Conservation (phyloP, 2,113 vertebrate genomes). For the Formicarius rufipectus region DNA sequence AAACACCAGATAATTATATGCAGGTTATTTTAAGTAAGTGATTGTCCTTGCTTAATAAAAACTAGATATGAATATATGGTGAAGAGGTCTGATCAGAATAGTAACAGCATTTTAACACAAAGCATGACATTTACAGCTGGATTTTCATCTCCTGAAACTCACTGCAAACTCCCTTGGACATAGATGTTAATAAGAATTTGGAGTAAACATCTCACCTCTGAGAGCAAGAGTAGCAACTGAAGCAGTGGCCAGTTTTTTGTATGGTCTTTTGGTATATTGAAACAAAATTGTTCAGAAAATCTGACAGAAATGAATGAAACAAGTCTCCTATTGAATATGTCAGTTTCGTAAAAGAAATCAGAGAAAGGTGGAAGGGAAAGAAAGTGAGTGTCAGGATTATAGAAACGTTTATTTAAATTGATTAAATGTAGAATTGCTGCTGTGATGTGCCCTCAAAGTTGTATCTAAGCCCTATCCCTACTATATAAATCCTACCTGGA, state of each 20-base stretch:
- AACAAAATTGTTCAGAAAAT: background rate
- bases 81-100: background rate
- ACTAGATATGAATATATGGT: background rate
- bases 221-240: background rate
- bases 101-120: background rate
- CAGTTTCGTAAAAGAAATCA: background rate
- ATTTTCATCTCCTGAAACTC: background rate
- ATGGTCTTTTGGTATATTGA: background rate
- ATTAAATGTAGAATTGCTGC: background rate
- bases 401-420: background rate
- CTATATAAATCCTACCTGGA: background rate
- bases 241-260: background rate
- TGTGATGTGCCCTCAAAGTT: background rate
- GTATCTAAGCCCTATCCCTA: background rate
- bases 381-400: background rate
- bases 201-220: background rate
- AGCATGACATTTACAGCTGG: background rate
- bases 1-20: background rate
- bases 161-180: background rate
- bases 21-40: background rate
- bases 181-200: background rate
- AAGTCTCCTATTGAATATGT: background rate
- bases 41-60: background rate
- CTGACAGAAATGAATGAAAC: background rate
- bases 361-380: background rate